A percentile compares a stretch with the other conserved stretches of the same genome.
phyloP scores from a whole-genome alignment of 2,888 invertebrate species.

The Escarpia spicata region DNA sequence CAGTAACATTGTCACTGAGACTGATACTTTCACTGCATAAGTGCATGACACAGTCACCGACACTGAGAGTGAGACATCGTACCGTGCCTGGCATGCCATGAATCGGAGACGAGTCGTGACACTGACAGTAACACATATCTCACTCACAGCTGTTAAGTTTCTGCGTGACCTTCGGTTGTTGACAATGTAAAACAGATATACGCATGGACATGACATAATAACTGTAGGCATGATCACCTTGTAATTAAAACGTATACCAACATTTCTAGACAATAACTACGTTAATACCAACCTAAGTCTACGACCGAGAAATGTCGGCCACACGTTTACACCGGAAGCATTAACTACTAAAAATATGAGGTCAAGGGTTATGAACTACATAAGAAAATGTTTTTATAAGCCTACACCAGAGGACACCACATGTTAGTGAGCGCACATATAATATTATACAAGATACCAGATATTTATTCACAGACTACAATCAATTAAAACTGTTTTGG shows the following conservation, averaged over 20 bases:
- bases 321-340: slow-evolving; percentile 10
- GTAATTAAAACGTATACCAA: not conserved
- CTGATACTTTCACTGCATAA: too few relatives aligned
- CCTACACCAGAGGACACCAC: not conserved
- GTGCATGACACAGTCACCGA: too few relatives aligned
- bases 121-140: too few relatives aligned
- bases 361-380: not conserved
- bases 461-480: too few relatives aligned
- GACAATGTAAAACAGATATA: not conserved
- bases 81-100: not conserved
- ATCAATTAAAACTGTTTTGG: too few relatives aligned
- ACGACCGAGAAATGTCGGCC: not conserved
- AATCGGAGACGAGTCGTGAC: too few relatives aligned
- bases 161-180: not conserved
- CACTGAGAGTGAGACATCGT: too few relatives aligned
- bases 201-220: not conserved
- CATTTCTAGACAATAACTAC: not conserved
- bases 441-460: too few relatives aligned
- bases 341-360: not conserved
- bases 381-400: not conserved
- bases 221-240: not conserved
- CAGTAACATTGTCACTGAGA: too few relatives aligned
- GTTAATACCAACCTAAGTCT: not conserved
- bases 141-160: not conserved
- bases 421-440: not conserved